Conservation (phyloP, 2,797 vertebrate species). For the Miichthys miiuy region DNA sequence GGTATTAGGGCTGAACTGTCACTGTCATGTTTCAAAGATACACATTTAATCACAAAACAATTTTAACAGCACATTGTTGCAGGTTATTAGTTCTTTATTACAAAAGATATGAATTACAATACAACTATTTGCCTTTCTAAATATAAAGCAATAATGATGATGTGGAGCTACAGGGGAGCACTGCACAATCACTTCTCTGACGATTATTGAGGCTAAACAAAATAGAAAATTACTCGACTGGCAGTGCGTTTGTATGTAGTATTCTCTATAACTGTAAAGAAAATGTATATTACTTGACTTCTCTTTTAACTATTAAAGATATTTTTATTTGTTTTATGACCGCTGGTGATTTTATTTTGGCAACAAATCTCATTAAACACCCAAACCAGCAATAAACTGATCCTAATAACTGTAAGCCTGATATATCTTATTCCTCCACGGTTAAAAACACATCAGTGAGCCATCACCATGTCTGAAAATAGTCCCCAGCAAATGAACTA, state of each 20-base stretch:
- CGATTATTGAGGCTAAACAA: not conserved
- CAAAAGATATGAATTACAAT: not conserved
- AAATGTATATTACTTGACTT: not conserved
- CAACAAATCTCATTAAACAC: not conserved
- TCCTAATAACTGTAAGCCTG: not conserved
- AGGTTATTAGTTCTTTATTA: slow-evolving; percentile 1
- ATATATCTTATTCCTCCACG: not conserved
- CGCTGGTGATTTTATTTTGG: not conserved
- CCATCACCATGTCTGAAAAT: not conserved
- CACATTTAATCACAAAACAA: not conserved
- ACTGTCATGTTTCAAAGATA: slow-evolving; percentile 6
- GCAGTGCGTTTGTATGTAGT: not conserved
- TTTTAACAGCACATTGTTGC: slow-evolving; percentile 4
- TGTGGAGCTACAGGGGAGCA: not conserved
- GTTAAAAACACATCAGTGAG: not conserved
- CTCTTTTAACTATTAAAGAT: not conserved
- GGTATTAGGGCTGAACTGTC: slow-evolving; percentile 22
- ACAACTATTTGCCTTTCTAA: not conserved
- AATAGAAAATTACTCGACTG: not conserved
- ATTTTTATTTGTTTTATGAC: not conserved
- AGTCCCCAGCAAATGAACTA: not conserved
- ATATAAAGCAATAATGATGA: not conserved
- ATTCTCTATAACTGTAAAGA: not conserved
- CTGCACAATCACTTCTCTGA: slow-evolving; percentile 2
- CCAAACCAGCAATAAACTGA: not conserved